Evolutionary conservation across 1,140 invertebrate genomes (phyloP), one percentile per base, ranked within the genome.

Genomic region (Drosophila ohnishii): DNA sequence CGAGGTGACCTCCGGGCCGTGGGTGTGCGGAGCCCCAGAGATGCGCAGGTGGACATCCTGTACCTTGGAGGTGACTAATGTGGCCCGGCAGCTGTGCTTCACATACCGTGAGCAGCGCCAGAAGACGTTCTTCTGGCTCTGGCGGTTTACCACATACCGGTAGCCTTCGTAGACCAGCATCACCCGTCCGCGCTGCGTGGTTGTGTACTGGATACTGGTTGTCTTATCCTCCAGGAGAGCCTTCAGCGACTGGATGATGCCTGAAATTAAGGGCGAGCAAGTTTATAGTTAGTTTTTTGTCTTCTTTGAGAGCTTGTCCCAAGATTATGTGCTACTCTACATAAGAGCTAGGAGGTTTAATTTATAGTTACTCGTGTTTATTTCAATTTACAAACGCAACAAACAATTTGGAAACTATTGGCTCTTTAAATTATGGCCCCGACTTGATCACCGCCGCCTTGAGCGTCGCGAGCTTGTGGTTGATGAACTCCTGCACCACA

Each of bases 101-200:
- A 92, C 91, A 58, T 92, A 92, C 16, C 90, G 79, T 0, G 90
- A 89, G 57, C 91, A 92, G 2, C 91, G 69, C 91, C 91, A 92
- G 60, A 92, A 92, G 8, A 92, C 83, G 63, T 92, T 92, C 51
- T 92, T 92, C 8, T 85, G 63, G 28, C 90, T 91, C 61, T 92
- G 90, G 0, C 90, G 80, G 66, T 92, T 92, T 0, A 91, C 87
- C 7, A 92, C 91, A 48, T 91, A 92, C 30, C 85, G 71, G 56
- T 90, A 92, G 2, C 91, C 91, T 42, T 89, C 90, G 56, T 91
- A 92, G 3, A 92, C 76, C 28, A 92, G 67, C 91, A 92, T 92
- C 13, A 85, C 80, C 14, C 91, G 75, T 6, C 91, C 91, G 0
- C 91, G 76, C 50, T 92, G 91, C 1, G 91, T 92, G 34, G 90